Conservation (phyloP, 2,113 vertebrate genomes). For the Cheirogaleus medius region DNA sequence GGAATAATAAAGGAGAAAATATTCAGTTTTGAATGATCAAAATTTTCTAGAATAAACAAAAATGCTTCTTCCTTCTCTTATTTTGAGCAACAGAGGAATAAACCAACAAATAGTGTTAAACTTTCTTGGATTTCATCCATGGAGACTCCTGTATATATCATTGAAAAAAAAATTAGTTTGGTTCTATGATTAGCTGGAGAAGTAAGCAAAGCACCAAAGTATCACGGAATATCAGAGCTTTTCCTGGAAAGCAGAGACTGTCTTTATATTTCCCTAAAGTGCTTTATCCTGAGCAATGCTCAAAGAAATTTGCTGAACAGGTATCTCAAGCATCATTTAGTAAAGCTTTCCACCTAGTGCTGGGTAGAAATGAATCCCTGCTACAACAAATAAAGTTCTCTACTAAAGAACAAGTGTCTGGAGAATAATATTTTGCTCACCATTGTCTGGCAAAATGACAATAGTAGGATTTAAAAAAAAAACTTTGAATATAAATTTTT, state of each 20-base stretch:
- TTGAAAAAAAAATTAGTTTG: not conserved
- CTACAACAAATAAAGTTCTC: not conserved
- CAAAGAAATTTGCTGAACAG: not conserved
- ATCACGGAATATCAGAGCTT: not conserved
- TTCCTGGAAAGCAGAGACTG: not conserved
- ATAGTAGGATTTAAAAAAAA: not conserved
- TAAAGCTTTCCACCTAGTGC: not conserved
- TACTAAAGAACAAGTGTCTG: not conserved
- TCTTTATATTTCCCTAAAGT: not conserved
- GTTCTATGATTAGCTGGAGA: not conserved
- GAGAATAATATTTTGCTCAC: slow-evolving; percentile 35
- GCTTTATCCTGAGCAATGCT: not conserved
- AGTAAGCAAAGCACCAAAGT: not conserved
- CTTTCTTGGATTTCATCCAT: not conserved
- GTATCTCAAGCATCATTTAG: not conserved
- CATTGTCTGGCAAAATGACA: not conserved
- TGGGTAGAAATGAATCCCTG: not conserved
- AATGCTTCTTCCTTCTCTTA: not conserved
- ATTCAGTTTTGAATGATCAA: not conserved
- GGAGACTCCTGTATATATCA: not conserved
- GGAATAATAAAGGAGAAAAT: not conserved
- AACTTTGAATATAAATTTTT: not conserved
- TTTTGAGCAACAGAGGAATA: not conserved
- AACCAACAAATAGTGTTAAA: not conserved
- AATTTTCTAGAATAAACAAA: not conserved